These are phyloP conservation scores for Calyptomena viridis DNA, from an alignment of 2,113 vertebrate species.

Conservation along the genomic window DNA sequence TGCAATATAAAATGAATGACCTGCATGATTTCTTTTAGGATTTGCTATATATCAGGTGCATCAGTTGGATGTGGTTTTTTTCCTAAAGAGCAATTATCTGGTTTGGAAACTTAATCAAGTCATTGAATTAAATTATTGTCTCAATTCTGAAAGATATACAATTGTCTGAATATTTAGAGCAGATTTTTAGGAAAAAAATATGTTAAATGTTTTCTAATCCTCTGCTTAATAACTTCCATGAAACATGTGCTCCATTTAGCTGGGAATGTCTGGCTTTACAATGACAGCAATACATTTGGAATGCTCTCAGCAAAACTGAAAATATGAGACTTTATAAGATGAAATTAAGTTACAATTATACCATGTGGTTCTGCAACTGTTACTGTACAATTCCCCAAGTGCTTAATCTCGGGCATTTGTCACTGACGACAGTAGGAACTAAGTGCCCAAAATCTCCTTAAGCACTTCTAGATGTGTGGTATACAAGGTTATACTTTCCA, in stretches of 20 bases:
- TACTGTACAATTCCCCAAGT: not conserved
- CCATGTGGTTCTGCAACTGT: not conserved
- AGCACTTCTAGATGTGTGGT: not conserved
- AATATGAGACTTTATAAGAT: not conserved
- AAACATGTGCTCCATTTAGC: not conserved
- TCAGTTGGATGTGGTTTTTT: not conserved
- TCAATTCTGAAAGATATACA: not conserved
- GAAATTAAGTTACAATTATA: not conserved
- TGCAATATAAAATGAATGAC: not conserved
- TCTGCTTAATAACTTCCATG: not conserved
- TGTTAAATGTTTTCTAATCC: not conserved
- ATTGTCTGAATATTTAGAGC: not conserved
- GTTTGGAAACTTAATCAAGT: slow-evolving; percentile 20
- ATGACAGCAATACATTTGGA: not conserved
- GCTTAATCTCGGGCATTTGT: not conserved
- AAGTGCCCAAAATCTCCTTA: not conserved
- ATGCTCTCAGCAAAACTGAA: not conserved
- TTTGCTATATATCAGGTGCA: slow-evolving; percentile 14
- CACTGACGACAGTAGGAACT: not conserved
- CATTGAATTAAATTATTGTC: not conserved
- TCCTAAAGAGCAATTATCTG: not conserved
- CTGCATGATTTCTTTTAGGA: slow-evolving; percentile 17
- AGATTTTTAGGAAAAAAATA: not conserved
- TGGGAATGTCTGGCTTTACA: not conserved
- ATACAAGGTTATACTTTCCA: not conserved